Base-by-base conservation (phyloP, 2,113 vertebrate species). In the Pelobates fuscus region DNA sequence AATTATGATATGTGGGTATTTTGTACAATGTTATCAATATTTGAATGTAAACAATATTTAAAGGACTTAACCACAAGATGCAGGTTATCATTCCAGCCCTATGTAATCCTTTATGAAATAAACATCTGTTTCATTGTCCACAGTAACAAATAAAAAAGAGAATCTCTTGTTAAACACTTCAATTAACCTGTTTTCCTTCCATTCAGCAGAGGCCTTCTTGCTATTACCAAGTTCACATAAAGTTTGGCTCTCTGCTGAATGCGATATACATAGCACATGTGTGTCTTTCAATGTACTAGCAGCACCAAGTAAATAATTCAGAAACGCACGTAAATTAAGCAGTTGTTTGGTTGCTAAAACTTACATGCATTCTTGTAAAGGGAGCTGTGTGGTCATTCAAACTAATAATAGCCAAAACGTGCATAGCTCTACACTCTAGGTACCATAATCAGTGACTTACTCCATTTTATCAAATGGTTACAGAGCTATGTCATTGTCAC, bases 141-240 rank as follows among this genome's bases (percentile, higher is more conserved):
- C 20, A 8, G 25, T 27, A 26, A 59, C 25, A 27, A 52, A 68
- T 3, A 43, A 64, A 64, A 44, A 49, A 71, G 58, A 14, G 32
- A 46, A 30, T 44, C 25, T 67, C 72, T 76, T 76, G 64, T 75
- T 67, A 76, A 76, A 76, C 72, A 76, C 72, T 59, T 60, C 55
- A 76, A n/a, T 76, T 67, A 76, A 44, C 64, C 25, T 49, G 54
- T 18, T 67, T 76, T 60, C 46, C 67, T 76, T 49, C 63, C 54
- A 32, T 32, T 55, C 64, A 8, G 43, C 71, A 44, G 71, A 75
- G 57, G 62, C 71, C 55, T 62, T 49, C 57, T 25, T 49, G 43
- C 64, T 55, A 60, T 67, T 49, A 59, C 67, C 30, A 30, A 30
- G 30, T 74, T 74, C 64, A 75, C 23, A 27, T 37, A 27, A 60